phyloP scores from a whole-genome alignment of 2,888 invertebrate species.

The Diarsia rubi region DNA sequence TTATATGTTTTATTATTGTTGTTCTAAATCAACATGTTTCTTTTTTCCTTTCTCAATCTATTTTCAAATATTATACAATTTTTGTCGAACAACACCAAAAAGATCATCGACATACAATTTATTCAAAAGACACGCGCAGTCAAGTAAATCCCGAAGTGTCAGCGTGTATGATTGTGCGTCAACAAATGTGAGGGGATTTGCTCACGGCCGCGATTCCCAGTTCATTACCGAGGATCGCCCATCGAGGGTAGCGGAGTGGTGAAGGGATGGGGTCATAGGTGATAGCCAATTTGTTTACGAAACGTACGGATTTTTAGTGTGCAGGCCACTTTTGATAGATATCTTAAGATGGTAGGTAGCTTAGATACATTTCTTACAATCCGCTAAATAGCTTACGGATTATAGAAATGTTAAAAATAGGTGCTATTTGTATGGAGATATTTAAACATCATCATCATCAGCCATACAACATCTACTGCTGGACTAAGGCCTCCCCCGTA shows the following conservation, averaged over 20 bases:
- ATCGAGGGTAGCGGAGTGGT: slow-evolving; percentile 18
- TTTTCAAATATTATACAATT: too few species aligned
- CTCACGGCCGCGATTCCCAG: slow-evolving; percentile 66
- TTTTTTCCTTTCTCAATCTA: too few species aligned
- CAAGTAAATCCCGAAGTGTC: slow-evolving; percentile 38
- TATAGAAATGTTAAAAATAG: too few species aligned
- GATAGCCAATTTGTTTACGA: background rate
- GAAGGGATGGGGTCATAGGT: slow-evolving; percentile 33
- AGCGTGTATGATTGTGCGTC: slow-evolving; percentile 68
- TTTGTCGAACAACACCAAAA: too few species aligned
- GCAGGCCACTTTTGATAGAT: background rate
- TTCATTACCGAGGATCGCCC: slow-evolving; percentile 71
- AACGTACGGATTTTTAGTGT: background rate
- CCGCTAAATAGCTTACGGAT: too few species aligned
- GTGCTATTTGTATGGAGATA: too few species aligned
- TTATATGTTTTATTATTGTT: too few species aligned
- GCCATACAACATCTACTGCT: too few species aligned
- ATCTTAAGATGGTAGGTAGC: background rate
- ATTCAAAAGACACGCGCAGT: slow-evolving; percentile 21
- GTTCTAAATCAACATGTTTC: too few species aligned
- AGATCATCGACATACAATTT: background rate
- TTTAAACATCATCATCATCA: too few species aligned
- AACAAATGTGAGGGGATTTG: slow-evolving; percentile 76
- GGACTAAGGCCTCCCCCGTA: too few species aligned
- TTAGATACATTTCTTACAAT: too few species aligned